These are phyloP conservation scores for Sebastes melanostomus DNA, from an alignment of 2,797 vertebrate species.

Conservation along the genomic window DNA sequence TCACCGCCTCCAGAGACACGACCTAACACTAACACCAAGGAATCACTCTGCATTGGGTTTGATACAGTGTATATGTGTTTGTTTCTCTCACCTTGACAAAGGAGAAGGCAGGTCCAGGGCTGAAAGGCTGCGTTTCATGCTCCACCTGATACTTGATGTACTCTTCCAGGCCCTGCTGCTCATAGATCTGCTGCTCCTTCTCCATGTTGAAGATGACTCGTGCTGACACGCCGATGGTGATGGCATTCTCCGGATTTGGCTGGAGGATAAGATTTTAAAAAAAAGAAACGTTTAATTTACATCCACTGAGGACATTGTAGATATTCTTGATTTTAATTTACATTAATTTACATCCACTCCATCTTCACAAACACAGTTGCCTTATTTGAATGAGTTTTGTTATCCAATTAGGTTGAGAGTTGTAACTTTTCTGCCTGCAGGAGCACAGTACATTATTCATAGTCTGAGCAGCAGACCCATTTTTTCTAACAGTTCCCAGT, in stretches of 20 bases:
- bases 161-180: constrained; percentile 90
- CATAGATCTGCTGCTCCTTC: constrained; percentile 91
- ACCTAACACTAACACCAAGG: neutral
- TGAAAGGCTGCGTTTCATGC: constrained; percentile 91
- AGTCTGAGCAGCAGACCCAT: neutral
- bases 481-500: neutral
- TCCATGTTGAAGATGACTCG: constrained; percentile 96
- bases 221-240: constrained; percentile 94
- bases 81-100: constrained; percentile 90
- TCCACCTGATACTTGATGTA: constrained; percentile 93
- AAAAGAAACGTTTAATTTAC: neutral
- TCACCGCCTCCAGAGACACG: constrained; percentile 19
- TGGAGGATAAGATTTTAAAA: constrained; percentile 35
- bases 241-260: constrained; percentile 92
- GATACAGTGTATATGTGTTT: neutral
- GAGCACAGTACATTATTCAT: neutral
- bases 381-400: neutral
- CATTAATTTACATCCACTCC: neutral
- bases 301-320: neutral
- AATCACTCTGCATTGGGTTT: neutral
- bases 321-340: too few species aligned
- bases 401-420: neutral
- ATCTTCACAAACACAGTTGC: neutral
- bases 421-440: neutral
- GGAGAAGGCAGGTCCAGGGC: constrained; percentile 92